phyloP scores from a whole-genome alignment of 1,140 invertebrate species.

The Eumeta japonica region DNA sequence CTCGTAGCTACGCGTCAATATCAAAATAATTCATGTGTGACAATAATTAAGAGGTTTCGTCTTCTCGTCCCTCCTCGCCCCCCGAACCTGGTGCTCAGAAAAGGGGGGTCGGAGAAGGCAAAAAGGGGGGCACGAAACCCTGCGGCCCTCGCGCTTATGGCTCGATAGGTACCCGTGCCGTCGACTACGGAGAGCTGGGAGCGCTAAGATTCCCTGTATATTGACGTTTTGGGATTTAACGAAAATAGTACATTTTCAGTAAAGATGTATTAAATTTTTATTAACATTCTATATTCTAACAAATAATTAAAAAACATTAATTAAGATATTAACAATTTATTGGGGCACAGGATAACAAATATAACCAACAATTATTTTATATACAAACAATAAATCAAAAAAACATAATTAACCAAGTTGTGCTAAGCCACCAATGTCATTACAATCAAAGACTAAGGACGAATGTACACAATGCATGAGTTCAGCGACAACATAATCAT shows the following conservation, averaged over 20 bases:
- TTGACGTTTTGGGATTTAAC: too few species aligned
- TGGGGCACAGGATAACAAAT: too few species aligned
- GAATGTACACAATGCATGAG: too few species aligned
- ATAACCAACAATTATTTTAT: conserved; percentile 5
- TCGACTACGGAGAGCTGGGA: conserved; percentile 7
- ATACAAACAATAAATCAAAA: conserved; percentile 9
- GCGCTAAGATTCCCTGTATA: conserved; percentile 17
- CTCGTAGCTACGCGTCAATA: conserved; percentile 32
- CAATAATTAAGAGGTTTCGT: conserved; percentile 52
- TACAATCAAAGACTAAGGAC: too few species aligned
- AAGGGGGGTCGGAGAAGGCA: conserved; percentile 16
- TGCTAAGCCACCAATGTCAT: too few species aligned
- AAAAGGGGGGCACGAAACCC: conserved; percentile 34
- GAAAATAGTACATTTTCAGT: too few species aligned
- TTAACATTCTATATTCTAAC: too few species aligned
- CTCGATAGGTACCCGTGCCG: conserved; percentile 18
- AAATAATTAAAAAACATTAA: too few species aligned
- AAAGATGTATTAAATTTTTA: too few species aligned
- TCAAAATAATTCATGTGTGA: conserved; percentile 54
- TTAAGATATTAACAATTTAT: too few species aligned
- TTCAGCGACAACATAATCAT: too few species aligned
- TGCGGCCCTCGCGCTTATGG: conserved; percentile 19
- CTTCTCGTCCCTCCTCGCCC: conserved; percentile 21
- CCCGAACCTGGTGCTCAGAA: conserved; percentile 3
- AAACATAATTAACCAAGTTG: conserved; percentile 2